Evolutionary conservation across 2,888 invertebrate genomes (phyloP), one percentile per base, ranked within the genome.

Genomic region (Drosophila planitibia): DNA sequence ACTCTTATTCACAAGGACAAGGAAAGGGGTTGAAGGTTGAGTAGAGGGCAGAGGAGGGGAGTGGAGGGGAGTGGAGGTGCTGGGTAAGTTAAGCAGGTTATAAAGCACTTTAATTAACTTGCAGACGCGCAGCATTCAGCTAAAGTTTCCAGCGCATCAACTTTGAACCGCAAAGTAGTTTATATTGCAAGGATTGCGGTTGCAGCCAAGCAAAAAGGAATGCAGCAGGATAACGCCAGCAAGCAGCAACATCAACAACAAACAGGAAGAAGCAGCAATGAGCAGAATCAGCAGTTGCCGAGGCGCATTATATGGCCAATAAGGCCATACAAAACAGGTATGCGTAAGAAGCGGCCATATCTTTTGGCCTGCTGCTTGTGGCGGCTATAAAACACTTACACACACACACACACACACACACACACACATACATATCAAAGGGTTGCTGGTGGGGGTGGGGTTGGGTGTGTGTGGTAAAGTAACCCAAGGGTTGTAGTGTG

Each of bases 31-130:
- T 6, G 14, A 28, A 25, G 54, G n/a, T 47, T 32, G 12, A 6
- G 19, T 5, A 22, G 14, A 4, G 28, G 30, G 14, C 4, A 10
- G 35, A 4, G 22, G 5, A 7, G 2, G 9, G 47, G 1, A 35
- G 6, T 33, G 3, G 32, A 4, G 22, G n/a, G 35, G 4, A 10
- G 57, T 14, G 37, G 30, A 16, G n/a, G 14, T 52, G 32, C 35
- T 25, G 12, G 9, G 28, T 53, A n/a, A 28, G 33, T 44, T 33
- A 55, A 70, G 61, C 52, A 59, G 74, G 83, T 73, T 83, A 90
- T 88, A 85, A 85, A 91, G 86, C 80, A 91, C 86, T 91, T 88
- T 91, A 88, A 88, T 89, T 91, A 89, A 91, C 91, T 88, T 85
- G 86, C 82, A 85, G 84, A 83, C 81, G 85, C 74, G 73, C 47